Evolutionary conservation across 1,140 invertebrate species (phyloP), one percentile per base, ranked within the genome.

Genomic region (Agrypnia vestita): DNA sequence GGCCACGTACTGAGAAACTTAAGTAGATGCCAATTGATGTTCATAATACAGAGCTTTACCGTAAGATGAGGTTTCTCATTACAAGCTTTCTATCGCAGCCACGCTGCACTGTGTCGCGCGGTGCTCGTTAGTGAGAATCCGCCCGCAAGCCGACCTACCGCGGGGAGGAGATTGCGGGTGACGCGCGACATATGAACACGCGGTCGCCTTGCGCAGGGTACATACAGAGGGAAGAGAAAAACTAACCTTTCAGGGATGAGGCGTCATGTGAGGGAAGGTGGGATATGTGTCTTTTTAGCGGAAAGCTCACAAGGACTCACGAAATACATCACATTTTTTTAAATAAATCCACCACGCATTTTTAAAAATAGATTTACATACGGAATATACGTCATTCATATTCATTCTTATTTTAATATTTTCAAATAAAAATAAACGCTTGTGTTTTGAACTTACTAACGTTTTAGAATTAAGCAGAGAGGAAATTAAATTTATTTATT

Each of bases 121-220:
- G 49, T 35, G 25, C 1, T 15, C 61, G 61, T 35, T 35, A 35
- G 61, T n/a, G 13, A 43, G 61, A 64, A 43, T 43, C 61, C 61
- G 3, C 12, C 35, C 25, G 6, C 19, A 64, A 35, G 13, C 46
- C 19, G 13, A 6, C 12, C 43, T 4, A 21, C 21, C 67, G 43
- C 44, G 12, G 15, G 13, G 25, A 44, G 25, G 56, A 15, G 17
- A 51, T 19, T 0, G 9, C 25, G 12, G 10, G 49, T 74, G 71
- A 74, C 71, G 53, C 43, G 43, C 13, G 71, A 74, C 44, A 74
- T 74, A 74, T 74, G 71, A 56, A 74, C 49, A 59, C 13, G 25
- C n/a, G 3, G 35, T 53, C 71, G 51, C 51, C 55, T 56, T 74
- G n/a, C 71, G 53, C 15, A 43, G 53, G 71, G 71, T 56, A 74